Evolutionary conservation across 1,140 invertebrate genomes (phyloP).

Genomic region (Gonioctena quinquepunctata): DNA sequence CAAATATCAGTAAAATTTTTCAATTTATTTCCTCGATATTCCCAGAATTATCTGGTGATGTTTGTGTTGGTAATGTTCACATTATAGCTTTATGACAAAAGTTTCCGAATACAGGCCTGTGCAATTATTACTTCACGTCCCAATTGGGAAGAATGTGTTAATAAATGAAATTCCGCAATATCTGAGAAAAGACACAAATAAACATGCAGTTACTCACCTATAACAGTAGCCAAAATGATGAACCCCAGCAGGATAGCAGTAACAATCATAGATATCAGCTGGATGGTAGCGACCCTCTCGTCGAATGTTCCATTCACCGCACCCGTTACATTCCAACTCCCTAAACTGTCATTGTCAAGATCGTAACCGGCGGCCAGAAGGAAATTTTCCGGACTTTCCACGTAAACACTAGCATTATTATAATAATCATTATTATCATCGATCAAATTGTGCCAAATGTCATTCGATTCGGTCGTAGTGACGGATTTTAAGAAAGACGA

Average conservation of each 20-base stretch:
- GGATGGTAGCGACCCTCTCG: constrained; percentile 24
- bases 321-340: neutral
- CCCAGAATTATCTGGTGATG: too few relatives aligned
- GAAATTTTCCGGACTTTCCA: constrained; percentile 30
- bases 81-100: too few relatives aligned
- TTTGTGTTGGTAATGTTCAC: too few relatives aligned
- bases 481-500: neutral
- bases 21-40: too few relatives aligned
- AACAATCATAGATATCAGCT: constrained; percentile 57
- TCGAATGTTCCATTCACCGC: neutral
- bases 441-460: neutral
- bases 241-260: constrained; percentile 61
- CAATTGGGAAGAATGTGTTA: too few relatives aligned
- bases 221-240: constrained; percentile 63
- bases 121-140: too few relatives aligned
- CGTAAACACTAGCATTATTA: constrained; percentile 36
- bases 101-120: too few relatives aligned
- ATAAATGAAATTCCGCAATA: neutral
- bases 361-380: constrained; percentile 16
- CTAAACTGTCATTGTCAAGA: constrained; percentile 12
- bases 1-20: too few relatives aligned
- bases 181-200: neutral
- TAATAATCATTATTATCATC: constrained; percentile 11
- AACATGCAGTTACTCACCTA: constrained; percentile 57
- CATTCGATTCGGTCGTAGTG: neutral